Base-by-base conservation (phyloP, 2,888 invertebrate species). In the Pelosia muscerda region DNA sequence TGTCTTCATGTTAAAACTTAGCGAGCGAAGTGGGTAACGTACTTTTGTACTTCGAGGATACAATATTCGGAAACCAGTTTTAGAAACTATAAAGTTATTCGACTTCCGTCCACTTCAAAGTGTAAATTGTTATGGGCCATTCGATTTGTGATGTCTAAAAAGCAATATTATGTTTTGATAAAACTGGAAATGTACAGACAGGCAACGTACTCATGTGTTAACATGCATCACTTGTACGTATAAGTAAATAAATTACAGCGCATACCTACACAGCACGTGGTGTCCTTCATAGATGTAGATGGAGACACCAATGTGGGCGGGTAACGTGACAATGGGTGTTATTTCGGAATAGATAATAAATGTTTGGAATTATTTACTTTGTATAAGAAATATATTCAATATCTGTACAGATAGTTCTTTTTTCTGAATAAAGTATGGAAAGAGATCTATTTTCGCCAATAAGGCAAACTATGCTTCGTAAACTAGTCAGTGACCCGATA, bases 101-200 rank as follows among this genome's bases (percentile, higher is more conserved):
- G 76, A 89, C 87, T 87, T 90, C 89, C 89, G 87, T 83, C 85
- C 85, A 86, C 86, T 86, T 80, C 74, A 81, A 90, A 83, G 89
- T 90, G 91, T 90, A 86, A 91, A 91, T 91, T 90, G 88, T 86
- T 85, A 84, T 78, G 86, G 85, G 81, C 84, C 81, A 88, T 86
- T 87, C 87, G 86, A 87, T 88, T 89, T 86, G 85, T 82, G 81
- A 78, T 84, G 81, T 84, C 86, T 87, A 90, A 91, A 92, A 87
- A 92, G 92, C 91, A 88, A 88, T 90, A 77, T 86, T 88, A 84
- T 92, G 92, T 92, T 90, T 79, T 76, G 79, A 79, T 82, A 77
- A 80, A 79, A 83, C 65, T 64, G 67, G 82, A 79, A 82, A 77
- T 68, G 77, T 75, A 77, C 77, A 49, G 49, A 8, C 49, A n/a